Base-by-base conservation (phyloP, 1,140 invertebrate genomes). In the Metaphire vulgaris region DNA sequence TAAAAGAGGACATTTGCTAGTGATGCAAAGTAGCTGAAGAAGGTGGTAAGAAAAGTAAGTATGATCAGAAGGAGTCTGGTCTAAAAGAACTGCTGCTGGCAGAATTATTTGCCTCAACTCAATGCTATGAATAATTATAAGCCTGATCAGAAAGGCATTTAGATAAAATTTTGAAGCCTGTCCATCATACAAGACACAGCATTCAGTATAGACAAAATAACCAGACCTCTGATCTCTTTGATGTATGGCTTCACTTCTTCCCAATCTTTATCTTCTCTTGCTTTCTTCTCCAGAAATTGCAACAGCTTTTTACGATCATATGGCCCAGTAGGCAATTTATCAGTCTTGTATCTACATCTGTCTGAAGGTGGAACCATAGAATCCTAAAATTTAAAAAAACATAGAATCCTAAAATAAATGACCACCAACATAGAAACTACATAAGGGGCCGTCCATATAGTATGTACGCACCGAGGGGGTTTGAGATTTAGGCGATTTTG, bases 241-340 rank as follows among this genome's bases (percentile, higher is more conserved):
- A 96, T 91, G 86, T 91, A 99, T 1, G 96, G 95, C 86, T 98
- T 96, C 64, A 92, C 88, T 87, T 99, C 96, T 29, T 97, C 96
- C 90, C 92, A 91, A 88, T 99, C 98, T 74, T 96, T 96, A 79
- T 98, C 97, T 86, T 97, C 95, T 81, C 96, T 88, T 1, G 97
- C 97, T 86, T 97, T 93, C 87, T 97, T 97, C 85, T 98, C 97
- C 79, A 99, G 93, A 87, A 97, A 97, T 82, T 97, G 93, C 80
- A 99, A 94, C 68, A 99, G 88, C 85, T 98, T 94, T 88, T 98
- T 96, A 33, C 97, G 90, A 88, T 98, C 93, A 78, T 97, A 88
- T 6, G 96, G 96, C 69, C 97, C 97, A 29, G 97, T 99, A 1
- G 97, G 90, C 81, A 90, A 89, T 88, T 99, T 99, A 80, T 91